Percentiles rank a stretch among this genome's conserved stretches.
phyloP scores from a whole-genome alignment of 2,888 invertebrate genomes.

The Cephus pygmeus region DNA sequence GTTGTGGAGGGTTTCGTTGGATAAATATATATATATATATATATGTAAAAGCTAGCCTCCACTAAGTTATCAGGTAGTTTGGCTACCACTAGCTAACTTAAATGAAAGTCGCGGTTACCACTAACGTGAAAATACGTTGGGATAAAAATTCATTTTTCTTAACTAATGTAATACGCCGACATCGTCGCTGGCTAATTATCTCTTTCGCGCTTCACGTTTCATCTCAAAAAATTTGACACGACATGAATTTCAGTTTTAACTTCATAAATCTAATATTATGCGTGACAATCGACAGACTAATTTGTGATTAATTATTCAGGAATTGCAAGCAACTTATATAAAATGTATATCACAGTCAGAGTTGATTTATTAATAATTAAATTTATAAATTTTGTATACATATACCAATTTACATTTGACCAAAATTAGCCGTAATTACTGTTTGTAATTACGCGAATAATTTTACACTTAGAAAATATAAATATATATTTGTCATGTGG shows the following conservation, averaged over 20 bases:
- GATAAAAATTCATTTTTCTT: slow-evolving; percentile 55
- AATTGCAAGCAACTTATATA: too few relatives aligned
- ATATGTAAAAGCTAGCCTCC: not conserved
- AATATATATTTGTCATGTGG: not conserved
- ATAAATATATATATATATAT: slow-evolving; percentile 3
- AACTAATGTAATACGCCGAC: slow-evolving; percentile 47
- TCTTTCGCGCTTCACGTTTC: not conserved
- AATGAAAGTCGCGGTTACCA: slow-evolving; percentile 50
- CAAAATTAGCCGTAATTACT: too few relatives aligned
- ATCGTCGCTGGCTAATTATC: not conserved
- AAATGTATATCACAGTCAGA: too few relatives aligned
- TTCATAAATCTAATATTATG: not conserved
- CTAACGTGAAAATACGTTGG: slow-evolving; percentile 52
- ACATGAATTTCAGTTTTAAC: not conserved
- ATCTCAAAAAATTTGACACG: not conserved
- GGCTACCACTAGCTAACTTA: slow-evolving; percentile 53
- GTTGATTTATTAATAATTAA: too few relatives aligned
- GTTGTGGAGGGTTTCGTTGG: not conserved
- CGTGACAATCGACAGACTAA: not conserved
- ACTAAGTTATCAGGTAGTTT: slow-evolving; percentile 46
- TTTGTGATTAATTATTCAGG: not conserved
- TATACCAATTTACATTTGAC: too few relatives aligned
- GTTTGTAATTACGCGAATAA: not conserved
- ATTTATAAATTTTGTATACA: too few relatives aligned
- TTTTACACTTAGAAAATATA: not conserved